A percentile compares a stretch with the other conserved stretches of the same genome.
phyloP scores from a whole-genome alignment of 1,140 invertebrate genomes.

The Ceratitis capitata region DNA sequence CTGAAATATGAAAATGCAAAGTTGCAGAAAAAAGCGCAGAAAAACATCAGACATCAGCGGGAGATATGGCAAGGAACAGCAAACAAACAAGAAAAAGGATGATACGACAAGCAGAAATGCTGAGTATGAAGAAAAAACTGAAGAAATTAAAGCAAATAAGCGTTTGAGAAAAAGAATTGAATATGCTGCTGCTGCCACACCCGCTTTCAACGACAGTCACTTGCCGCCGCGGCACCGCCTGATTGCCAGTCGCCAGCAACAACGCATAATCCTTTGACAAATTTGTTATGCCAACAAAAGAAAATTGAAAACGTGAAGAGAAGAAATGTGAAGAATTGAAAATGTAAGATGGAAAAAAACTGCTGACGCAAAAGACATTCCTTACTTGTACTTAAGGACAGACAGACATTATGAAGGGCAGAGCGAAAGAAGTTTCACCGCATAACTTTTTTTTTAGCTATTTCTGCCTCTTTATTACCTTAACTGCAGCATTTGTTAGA shows the following conservation, averaged over 20 bases:
- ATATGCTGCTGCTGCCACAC: not conserved
- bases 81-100: not conserved
- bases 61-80: not conserved
- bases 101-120: not conserved
- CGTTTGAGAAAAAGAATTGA: not conserved
- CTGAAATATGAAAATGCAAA: not conserved
- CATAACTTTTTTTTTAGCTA: not conserved
- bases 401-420: not conserved
- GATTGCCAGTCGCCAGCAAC: too few relatives aligned
- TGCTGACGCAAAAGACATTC: not conserved
- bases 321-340: not conserved
- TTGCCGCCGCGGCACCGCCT: too few relatives aligned
- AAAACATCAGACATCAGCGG: not conserved
- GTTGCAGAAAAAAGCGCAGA: not conserved
- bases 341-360: not conserved
- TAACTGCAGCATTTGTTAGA: not conserved
- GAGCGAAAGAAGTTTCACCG: not conserved
- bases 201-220: not conserved
- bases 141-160: not conserved
- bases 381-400: not conserved
- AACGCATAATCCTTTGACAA: slow-evolving; percentile 31
- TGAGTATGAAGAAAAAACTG: not conserved
- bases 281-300: slow-evolving; percentile 1
- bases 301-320: too few relatives aligned
- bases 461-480: not conserved